Conservation (phyloP, 2,888 invertebrate species). For the Drosophila borealis region DNA sequence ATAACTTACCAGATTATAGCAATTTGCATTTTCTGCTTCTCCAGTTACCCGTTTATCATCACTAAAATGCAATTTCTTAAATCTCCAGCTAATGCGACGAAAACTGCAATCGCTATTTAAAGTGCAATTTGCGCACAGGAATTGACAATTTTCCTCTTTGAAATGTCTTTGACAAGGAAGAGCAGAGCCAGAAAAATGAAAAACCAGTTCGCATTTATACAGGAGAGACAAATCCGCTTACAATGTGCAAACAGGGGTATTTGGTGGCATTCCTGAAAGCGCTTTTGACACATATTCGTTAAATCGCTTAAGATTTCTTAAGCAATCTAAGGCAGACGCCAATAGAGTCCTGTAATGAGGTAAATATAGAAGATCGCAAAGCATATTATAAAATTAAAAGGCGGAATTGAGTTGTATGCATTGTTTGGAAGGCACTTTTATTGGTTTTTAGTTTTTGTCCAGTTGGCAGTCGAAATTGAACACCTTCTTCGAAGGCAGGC, state of each 20-base stretch:
- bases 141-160: slow-evolving; percentile 30
- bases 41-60: slow-evolving; percentile 25
- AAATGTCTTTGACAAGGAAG: background rate
- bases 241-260: background rate
- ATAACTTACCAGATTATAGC: background rate
- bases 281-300: background rate
- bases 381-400: background rate
- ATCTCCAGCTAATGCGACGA: slow-evolving; percentile 27
- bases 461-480: slow-evolving; percentile 40
- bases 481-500: slow-evolving; percentile 30
- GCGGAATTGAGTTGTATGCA: background rate
- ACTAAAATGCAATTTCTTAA: slow-evolving; percentile 28
- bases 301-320: too few relatives aligned
- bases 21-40: slow-evolving; percentile 1
- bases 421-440: slow-evolving; percentile 5
- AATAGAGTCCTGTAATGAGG: too few relatives aligned
- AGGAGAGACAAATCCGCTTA: slow-evolving; percentile 13
- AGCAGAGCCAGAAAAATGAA: background rate
- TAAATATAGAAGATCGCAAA: too few relatives aligned
- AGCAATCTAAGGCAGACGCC: too few relatives aligned
- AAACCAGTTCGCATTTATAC: slow-evolving; percentile 6
- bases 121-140: slow-evolving; percentile 58
- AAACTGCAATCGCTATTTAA: slow-evolving; percentile 57
- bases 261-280: background rate
- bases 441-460: slow-evolving; percentile 24